Evolutionary conservation across 1,140 invertebrate genomes (phyloP).

Genomic region (Harlomillsia oculata): DNA sequence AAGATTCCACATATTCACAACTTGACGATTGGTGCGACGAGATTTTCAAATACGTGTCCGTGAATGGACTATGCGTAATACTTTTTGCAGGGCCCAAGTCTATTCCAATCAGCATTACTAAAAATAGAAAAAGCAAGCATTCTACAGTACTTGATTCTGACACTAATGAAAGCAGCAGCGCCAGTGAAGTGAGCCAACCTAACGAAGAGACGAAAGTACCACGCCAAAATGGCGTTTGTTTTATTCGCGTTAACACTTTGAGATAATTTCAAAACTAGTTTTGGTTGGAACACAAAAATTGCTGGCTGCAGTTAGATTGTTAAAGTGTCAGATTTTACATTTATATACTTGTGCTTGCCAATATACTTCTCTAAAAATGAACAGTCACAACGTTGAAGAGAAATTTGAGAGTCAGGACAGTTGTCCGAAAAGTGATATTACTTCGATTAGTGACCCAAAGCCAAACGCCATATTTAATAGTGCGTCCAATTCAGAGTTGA

Average conservation of each 20-base stretch:
- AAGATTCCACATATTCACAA: constrained; percentile 12
- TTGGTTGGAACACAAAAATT: neutral
- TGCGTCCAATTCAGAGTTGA: no score
- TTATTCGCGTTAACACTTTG: constrained; percentile 21
- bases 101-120: no score
- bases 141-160: no score
- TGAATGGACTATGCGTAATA: constrained; percentile 25
- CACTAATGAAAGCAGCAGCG: neutral
- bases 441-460: no score
- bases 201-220: constrained; percentile 1
- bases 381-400: neutral
- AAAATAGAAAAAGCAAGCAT: no score
- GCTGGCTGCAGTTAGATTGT: no score
- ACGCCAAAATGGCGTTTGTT: constrained; percentile 24
- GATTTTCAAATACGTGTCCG: constrained; percentile 13
- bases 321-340: neutral
- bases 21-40: constrained; percentile 23
- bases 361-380: neutral
- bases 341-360: constrained; percentile 1
- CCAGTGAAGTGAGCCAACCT: constrained; percentile 1
- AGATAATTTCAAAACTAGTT: neutral
- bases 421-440: no score
- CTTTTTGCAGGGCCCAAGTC: constrained; percentile 23
- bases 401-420: neutral
- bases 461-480: no score